Evolutionary conservation across 2,797 vertebrate genomes (phyloP).

Genomic region (Megaceryle alcyon): DNA sequence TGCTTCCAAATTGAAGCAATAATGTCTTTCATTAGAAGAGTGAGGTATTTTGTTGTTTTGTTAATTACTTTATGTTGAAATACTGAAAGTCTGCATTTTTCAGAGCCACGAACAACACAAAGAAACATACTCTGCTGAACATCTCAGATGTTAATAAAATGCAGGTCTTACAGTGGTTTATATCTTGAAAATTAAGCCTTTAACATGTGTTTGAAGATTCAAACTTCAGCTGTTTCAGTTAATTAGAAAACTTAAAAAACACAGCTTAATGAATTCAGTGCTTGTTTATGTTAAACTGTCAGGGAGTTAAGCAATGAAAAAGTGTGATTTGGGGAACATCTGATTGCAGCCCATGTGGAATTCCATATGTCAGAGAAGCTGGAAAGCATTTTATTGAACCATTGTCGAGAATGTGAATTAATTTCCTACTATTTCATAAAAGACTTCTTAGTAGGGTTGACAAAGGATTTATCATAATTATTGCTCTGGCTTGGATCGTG

Average conservation of each 20-base stretch:
- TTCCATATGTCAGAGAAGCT: conserved; percentile 69
- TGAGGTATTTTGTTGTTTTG: neutral
- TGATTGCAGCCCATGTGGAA: conserved; percentile 74
- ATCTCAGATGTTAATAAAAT: conserved; percentile 7
- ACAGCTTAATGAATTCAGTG: conserved; percentile 79
- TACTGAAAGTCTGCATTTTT: neutral
- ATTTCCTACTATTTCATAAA: conserved; percentile 76
- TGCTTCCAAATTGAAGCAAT: neutral
- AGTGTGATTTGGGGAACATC: conserved; percentile 78
- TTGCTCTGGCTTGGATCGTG: conserved; percentile 62
- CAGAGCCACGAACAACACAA: neutral
- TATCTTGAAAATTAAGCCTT: conserved; percentile 59
- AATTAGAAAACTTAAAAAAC: conserved; percentile 74
- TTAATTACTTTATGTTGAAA: neutral
- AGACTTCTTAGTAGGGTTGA: conserved; percentile 71
- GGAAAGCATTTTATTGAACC: conserved; percentile 69
- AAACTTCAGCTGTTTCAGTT: conserved; percentile 69
- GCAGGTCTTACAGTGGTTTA: neutral
- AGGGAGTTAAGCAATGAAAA: conserved; percentile 72
- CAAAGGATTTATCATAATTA: conserved; percentile 84
- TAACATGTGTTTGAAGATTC: conserved; percentile 58
- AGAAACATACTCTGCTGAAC: neutral
- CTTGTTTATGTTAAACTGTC: conserved; percentile 80
- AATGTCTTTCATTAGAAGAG: neutral
- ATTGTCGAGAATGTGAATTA: conserved; percentile 71